Conservation (phyloP, 2,113 vertebrate species). For the Speoplatyrhinus poulsoni region DNA sequence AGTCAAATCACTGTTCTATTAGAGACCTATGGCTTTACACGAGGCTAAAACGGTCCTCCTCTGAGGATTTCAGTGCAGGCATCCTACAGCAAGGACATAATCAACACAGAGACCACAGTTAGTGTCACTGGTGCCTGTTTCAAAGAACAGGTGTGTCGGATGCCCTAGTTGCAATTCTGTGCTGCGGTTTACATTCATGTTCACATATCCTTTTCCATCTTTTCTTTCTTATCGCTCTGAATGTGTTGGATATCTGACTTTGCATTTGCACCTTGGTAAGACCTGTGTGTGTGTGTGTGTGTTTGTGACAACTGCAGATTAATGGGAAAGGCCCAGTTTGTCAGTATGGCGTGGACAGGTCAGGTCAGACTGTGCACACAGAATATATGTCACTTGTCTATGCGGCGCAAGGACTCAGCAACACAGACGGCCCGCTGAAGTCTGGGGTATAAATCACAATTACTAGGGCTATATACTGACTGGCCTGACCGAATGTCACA, state of each 20-base stretch:
- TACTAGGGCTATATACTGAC: constrained; percentile 68
- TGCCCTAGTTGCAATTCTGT: constrained; percentile 59
- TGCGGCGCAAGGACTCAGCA: constrained; percentile 52
- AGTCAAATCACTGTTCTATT: constrained; percentile 44
- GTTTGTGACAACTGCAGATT: constrained; percentile 25
- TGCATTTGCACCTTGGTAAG: constrained; percentile 8
- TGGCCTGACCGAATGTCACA: constrained; percentile 39
- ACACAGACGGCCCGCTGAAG: constrained; percentile 51
- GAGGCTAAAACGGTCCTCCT: constrained; percentile 62
- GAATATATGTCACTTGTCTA: constrained; percentile 67
- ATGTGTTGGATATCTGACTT: constrained; percentile 34
- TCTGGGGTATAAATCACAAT: constrained; percentile 77
- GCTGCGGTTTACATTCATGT: constrained; percentile 26
- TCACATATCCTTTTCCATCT: constrained; percentile 30
- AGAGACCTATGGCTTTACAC: constrained; percentile 46
- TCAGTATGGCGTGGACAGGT: constrained; percentile 36
- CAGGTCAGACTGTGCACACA: constrained; percentile 55
- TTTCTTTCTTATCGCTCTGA: constrained; percentile 20
- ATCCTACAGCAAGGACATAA: constrained; percentile 73
- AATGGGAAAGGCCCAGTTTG: constrained; percentile 31
- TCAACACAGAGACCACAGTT: constrained; percentile 56
- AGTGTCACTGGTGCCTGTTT: constrained; percentile 35
- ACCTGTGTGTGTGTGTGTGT: constrained; percentile 4
- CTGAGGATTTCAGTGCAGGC: constrained; percentile 57
- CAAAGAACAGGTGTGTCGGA: constrained; percentile 60